Evolutionary conservation across 2,888 invertebrate species (phyloP).

Genomic region (Diarsia brunnea): DNA sequence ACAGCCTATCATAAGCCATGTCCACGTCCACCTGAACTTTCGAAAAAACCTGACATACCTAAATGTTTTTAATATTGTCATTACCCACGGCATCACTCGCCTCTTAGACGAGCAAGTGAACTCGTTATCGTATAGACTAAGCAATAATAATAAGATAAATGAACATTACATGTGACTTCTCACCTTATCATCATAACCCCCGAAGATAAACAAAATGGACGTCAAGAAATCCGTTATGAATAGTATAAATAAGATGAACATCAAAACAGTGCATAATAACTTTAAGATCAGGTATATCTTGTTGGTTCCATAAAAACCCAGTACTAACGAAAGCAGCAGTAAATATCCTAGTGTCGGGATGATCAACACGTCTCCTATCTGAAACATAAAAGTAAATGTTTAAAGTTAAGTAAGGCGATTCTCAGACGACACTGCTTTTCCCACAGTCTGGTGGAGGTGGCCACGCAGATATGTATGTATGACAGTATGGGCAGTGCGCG

Average conservation of each 20-base stretch:
- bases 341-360: constrained; percentile 1
- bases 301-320: background rate
- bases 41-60: background rate
- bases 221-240: constrained; percentile 37
- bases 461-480: background rate
- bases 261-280: background rate
- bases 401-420: background rate
- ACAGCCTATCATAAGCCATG: too few relatives aligned
- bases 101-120: background rate
- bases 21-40: background rate
- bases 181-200: constrained; percentile 56
- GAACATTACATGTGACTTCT: constrained; percentile 8
- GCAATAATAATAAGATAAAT: background rate
- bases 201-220: constrained; percentile 48
- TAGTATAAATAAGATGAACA: background rate
- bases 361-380: constrained; percentile 2
- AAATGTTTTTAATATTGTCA: background rate
- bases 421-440: background rate
- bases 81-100: background rate
- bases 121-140: background rate
- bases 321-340: background rate
- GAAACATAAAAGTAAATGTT: background rate
- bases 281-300: constrained; percentile 1
- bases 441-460: background rate
- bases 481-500: background rate